Conservation (phyloP, 2,797 vertebrate genomes). For the Muscicapa comitata region DNA sequence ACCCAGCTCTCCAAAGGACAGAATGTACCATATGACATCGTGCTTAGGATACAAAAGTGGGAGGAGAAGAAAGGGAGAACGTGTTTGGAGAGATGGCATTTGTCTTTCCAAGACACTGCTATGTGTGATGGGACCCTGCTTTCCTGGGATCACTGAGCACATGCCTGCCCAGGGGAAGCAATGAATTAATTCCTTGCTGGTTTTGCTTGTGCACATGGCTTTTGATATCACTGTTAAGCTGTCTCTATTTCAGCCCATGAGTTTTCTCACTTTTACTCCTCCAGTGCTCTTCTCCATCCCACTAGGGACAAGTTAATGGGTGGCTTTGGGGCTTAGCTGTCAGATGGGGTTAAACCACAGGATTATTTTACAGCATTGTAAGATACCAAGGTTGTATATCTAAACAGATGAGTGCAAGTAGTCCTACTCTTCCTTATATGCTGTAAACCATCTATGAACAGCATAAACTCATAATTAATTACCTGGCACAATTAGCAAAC, state of each 20-base stretch:
- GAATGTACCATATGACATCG: rapidly evolving
- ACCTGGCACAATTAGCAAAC: not conserved
- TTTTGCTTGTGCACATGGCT: rapidly evolving
- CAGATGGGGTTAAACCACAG: rapidly evolving
- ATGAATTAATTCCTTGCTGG: not conserved
- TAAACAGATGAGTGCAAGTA: not conserved
- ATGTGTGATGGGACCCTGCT: rapidly evolving
- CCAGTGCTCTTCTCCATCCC: not conserved
- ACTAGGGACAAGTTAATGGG: not conserved
- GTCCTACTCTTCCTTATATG: not conserved
- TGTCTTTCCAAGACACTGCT: not conserved
- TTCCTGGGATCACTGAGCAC: not conserved
- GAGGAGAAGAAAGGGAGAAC: not conserved
- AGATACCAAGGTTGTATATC: not conserved
- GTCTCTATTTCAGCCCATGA: not conserved
- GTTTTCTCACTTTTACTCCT: not conserved
- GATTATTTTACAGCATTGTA: not conserved
- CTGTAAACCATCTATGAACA: not conserved
- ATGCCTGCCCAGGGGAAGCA: not conserved
- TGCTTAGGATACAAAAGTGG: not conserved
- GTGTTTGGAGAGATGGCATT: rapidly evolving
- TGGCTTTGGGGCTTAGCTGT: not conserved
- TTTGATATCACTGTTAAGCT: not conserved
- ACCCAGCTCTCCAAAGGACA: no score
- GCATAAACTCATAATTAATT: not conserved